Base-by-base conservation (phyloP, 2,888 invertebrate genomes). In the Melieria picta region DNA sequence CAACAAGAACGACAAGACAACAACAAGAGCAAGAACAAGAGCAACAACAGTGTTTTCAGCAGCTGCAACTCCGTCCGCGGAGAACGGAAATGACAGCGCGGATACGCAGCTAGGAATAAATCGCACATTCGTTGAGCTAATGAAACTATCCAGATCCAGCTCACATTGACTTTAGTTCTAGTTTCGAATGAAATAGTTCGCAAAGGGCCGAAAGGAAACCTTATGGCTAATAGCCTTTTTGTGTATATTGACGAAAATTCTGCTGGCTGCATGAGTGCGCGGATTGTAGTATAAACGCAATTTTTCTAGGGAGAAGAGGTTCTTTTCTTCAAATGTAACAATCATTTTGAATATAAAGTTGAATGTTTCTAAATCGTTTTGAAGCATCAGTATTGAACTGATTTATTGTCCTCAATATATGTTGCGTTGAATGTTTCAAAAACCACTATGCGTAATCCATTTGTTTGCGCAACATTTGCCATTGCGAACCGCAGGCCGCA, bases 391-490 rank as follows among this genome's bases (percentile, higher is more conserved):
- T 30, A 30, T 30, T 30, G 30, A 30, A 30, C 30, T 30, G 30
- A 30, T 30, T 30, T 30, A 30, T 30, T 30, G 30, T 30, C 30
- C 30, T 30, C 30, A 30, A 30, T 30, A 30, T 30, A 30, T 30
- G 30, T 76, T 74, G 73, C 73, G 74, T 70, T 71, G 74, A 73
- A 63, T 75, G 74, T 68, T 75, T 75, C 61, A 76, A 74, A 76
- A 63, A 75, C 76, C 30, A 30, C 30, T 30, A 30, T 30, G 30
- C 30, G 30, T 77, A 79, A 81, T 78, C 77, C 79, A 81, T 81
- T 81, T 80, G 78, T 79, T 80, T 80, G 79, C 80, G 80, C 81
- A 80, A 81, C 81, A 81, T 80, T 80, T 81, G 79, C 79, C 78
- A 81, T 78, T 30, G 30, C 30, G 30, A 30, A 52, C 30, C 30